A percentile compares a stretch with the other conserved stretches of the same genome.
phyloP scores from a whole-genome alignment of 2,888 invertebrate species.

The Nezara viridula region DNA sequence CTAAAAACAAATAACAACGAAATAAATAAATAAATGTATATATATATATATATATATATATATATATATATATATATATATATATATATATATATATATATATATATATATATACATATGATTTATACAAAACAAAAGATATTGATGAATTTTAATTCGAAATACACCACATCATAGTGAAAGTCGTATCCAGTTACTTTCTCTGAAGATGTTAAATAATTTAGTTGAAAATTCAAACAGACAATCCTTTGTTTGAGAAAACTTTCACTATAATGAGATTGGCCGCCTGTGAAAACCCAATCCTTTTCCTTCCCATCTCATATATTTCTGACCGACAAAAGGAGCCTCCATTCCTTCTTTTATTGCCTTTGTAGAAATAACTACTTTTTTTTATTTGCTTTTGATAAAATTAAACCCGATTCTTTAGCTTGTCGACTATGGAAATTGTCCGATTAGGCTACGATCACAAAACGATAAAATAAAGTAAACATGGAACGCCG shows the following conservation, averaged over 20 bases:
- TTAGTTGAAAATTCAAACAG: not conserved
- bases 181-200: not conserved
- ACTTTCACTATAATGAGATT: slow-evolving; percentile 26
- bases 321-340: not conserved
- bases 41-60: too few relatives aligned
- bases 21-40: too few relatives aligned
- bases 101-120: not conserved
- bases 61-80: too few relatives aligned
- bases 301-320: not conserved
- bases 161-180: not conserved
- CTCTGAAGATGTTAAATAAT: not conserved
- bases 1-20: too few relatives aligned
- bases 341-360: not conserved
- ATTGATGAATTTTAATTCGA: not conserved
- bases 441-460: too few relatives aligned
- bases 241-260: not conserved
- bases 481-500: too few relatives aligned
- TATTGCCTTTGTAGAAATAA: not conserved
- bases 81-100: too few relatives aligned
- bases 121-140: not conserved
- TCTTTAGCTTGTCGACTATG: too few relatives aligned
- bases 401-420: not conserved
- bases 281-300: not conserved
- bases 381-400: not conserved
- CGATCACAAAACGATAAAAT: too few relatives aligned